These are phyloP conservation scores for Phenganax subtilis DNA, from an alignment of 92 coral and sea anemone species.

Conservation along the genomic window DNA sequence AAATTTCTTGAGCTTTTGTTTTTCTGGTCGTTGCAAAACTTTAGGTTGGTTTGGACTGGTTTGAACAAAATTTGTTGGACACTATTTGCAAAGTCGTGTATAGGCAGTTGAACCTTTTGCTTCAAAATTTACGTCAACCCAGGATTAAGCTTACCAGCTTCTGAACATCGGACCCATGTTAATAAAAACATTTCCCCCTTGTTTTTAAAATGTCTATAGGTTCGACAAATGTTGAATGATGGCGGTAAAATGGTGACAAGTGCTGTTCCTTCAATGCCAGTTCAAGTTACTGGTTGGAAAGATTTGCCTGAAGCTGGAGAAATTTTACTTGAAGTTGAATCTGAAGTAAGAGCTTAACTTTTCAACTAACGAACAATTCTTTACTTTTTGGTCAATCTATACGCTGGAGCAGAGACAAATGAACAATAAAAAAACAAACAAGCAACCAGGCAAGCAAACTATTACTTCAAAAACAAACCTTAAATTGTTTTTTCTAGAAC, in stretches of 20 bases:
- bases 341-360: slow-evolving; percentile 58
- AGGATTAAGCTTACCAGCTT: no score
- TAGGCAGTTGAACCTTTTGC: no score
- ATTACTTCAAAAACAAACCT: neutral
- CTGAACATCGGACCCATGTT: no score
- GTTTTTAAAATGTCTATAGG: slow-evolving; percentile 42
- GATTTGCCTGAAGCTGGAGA: slow-evolving; percentile 91
- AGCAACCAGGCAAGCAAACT: no score
- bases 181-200: neutral
- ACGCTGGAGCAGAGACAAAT: no score
- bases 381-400: neutral
- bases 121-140: no score
- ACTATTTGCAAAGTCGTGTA: no score
- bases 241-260: slow-evolving; percentile 54
- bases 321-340: slow-evolving; percentile 63
- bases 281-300: slow-evolving; percentile 88
- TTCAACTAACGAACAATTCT: neutral
- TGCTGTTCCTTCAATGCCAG: slow-evolving; percentile 86
- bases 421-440: no score
- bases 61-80: no score
- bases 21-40: no score
- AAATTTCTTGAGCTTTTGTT: no score
- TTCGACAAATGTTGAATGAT: slow-evolving; percentile 80
- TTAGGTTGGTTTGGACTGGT: no score
- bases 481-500: neutral